Evolutionary conservation across 2,888 invertebrate species (phyloP), one percentile per base, ranked within the genome.

Genomic region (Lasius fuliginosus): DNA sequence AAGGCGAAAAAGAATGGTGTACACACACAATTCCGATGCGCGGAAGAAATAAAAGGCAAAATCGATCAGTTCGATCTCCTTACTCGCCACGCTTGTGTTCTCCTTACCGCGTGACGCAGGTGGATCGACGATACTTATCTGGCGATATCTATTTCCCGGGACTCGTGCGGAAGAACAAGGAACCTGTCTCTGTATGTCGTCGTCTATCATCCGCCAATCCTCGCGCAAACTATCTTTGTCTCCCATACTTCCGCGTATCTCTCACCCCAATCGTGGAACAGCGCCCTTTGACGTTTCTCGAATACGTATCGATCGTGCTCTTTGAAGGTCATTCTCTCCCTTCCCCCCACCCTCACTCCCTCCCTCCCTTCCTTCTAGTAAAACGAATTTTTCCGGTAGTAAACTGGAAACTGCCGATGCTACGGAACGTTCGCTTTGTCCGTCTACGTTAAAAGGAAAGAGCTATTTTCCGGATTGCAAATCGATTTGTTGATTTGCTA

Each of bases 161-260:
- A 83, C 65, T 83, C 64, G 46, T 15, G 30, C n/a, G 18, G 58
- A 5, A 49, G 30, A 62, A 60, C 56, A 62, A 76, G 64, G 73
- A 6, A 3, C 18, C n/a, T 30, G 11, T 42, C 62, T 74, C 46
- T 62, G 60, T 69, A 65, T 58, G 42, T 65, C 18, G 23, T 67
- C 77, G 83, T 83, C 77, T 77, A 84, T 88, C 85, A 86, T 86
- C 49, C 83, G 62, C 68, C 68, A 67, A 88, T 87, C 84, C 84
- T 77, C 73, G 82, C 82, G 23, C 77, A 73, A 84, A 84, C 69
- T 46, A 71, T 27, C 42, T 33, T n/a, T 62, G 65, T 68, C 71
- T 73, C 60, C 6, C 62, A 56, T 62, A 49, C 68, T 76, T 86
- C 75, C 86, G 18, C 42, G 65, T 60, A 18, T 42, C 30, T 42